Evolutionary conservation across 2,888 invertebrate species (phyloP).

Genomic region (Deilephila elpenor): DNA sequence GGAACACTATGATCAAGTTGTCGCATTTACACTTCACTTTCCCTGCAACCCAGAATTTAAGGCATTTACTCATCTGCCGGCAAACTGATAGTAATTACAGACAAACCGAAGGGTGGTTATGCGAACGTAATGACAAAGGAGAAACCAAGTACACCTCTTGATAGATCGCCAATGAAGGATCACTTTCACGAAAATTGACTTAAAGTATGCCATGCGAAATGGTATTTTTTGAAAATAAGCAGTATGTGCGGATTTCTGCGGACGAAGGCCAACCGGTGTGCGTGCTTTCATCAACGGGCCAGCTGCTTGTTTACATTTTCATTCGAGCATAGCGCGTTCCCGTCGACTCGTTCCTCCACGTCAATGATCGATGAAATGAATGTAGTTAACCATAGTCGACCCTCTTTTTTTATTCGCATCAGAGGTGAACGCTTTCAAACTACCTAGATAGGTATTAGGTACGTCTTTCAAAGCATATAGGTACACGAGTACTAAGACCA

Average conservation of each 20-base stretch:
- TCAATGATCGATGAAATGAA: constrained; percentile 51
- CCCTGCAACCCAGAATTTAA: constrained; percentile 79
- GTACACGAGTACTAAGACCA: background rate
- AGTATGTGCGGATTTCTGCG: constrained; percentile 58
- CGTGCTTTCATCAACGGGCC: constrained; percentile 65
- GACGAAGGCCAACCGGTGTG: constrained; percentile 62
- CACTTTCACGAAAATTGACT: constrained; percentile 81
- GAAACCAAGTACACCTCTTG: constrained; percentile 67
- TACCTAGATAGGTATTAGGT: constrained; percentile 7
- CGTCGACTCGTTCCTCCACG: constrained; percentile 57
- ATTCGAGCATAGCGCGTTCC: constrained; percentile 57
- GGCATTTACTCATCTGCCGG: constrained; percentile 82
- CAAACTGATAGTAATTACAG: constrained; percentile 75
- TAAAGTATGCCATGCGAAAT: constrained; percentile 80
- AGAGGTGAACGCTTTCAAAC: constrained; percentile 45
- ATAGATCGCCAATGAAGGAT: constrained; percentile 78
- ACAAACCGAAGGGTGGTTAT: constrained; percentile 60
- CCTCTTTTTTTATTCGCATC: constrained; percentile 34
- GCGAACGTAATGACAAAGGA: constrained; percentile 66
- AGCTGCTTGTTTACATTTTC: constrained; percentile 65
- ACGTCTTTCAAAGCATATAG: background rate
- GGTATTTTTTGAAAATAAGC: constrained; percentile 65
- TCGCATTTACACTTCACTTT: constrained; percentile 82
- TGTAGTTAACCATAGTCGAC: constrained; percentile 25
- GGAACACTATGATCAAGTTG: constrained; percentile 77